These are phyloP conservation scores for Caradrina kadenii DNA, from an alignment of 2,888 invertebrate species.

Conservation along the genomic window DNA sequence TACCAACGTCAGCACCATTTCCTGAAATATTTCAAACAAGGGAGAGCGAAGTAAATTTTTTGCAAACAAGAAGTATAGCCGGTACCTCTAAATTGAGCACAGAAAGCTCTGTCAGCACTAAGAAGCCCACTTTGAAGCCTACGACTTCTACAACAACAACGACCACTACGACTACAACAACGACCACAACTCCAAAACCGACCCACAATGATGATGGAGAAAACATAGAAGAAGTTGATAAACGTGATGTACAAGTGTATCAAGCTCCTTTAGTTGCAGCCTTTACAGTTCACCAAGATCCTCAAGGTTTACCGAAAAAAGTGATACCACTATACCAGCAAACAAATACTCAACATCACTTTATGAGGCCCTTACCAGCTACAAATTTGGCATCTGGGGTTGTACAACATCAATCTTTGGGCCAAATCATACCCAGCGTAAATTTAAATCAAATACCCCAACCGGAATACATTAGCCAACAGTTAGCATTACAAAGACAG, in stretches of 20 bases:
- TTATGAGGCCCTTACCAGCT: conserved; percentile 63
- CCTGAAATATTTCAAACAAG: conserved; percentile 85
- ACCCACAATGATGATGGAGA: conserved; percentile 93
- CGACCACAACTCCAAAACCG: conserved; percentile 92
- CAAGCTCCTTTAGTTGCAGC: conserved; percentile 96
- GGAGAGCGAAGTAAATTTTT: conserved; percentile 78
- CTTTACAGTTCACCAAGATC: conserved; percentile 96
- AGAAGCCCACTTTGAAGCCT: conserved; percentile 69
- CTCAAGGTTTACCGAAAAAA: conserved; percentile 94
- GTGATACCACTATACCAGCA: conserved; percentile 93
- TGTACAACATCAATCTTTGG: conserved; percentile 65
- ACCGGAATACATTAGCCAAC: conserved; percentile 80
- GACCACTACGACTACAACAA: conserved; percentile 88
- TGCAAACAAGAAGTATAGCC: conserved; percentile 84
- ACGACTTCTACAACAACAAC: conserved; percentile 73
- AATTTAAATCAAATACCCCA: conserved; percentile 70
- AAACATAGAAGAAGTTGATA: conserved; percentile 92
- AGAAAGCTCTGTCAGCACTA: conserved; percentile 68
- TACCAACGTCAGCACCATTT: conserved; percentile 82
- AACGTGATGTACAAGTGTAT: conserved; percentile 94
- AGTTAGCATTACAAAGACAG: conserved; percentile 83
- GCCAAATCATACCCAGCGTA: conserved; percentile 61
- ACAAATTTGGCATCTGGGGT: conserved; percentile 67
- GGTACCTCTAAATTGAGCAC: conserved; percentile 71
- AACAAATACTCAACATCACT: conserved; percentile 68